Percentiles rank a stretch among this genome's conserved stretches.
phyloP scores from a whole-genome alignment of 2,888 invertebrate species.

The Ornithoptera priamus region DNA sequence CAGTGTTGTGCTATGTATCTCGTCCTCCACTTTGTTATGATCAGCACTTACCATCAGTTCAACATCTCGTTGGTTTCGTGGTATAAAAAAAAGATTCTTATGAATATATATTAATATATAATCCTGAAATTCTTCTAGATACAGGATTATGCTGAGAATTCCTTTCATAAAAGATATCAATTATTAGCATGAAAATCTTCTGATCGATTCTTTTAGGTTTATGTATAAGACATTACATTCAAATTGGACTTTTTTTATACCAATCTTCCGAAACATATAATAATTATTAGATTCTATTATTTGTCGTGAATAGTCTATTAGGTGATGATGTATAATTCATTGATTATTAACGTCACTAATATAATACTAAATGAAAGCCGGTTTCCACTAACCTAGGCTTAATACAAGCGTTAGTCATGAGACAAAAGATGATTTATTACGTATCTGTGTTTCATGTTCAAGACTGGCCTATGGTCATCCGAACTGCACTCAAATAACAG shows the following conservation, averaged over 20 bases:
- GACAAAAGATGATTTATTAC: constrained; percentile 2
- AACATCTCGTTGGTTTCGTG: too few relatives aligned
- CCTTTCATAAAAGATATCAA: too few relatives aligned
- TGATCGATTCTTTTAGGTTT: background rate
- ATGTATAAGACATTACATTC: background rate
- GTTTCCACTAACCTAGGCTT: background rate
- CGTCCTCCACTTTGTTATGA: too few relatives aligned
- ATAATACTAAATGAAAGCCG: background rate
- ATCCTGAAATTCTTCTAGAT: too few relatives aligned
- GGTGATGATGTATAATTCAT: background rate
- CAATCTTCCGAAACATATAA: background rate
- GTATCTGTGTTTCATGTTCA: background rate
- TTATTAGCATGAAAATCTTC: background rate
- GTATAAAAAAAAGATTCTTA: too few relatives aligned
- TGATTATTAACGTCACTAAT: background rate
- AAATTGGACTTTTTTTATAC: background rate
- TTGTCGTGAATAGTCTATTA: background rate
- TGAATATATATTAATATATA: too few relatives aligned
- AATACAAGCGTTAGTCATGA: background rate
- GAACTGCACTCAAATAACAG: background rate
- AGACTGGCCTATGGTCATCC: background rate
- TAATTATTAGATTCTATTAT: background rate
- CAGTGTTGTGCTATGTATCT: too few relatives aligned
- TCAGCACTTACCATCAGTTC: too few relatives aligned
- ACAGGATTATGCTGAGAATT: too few relatives aligned